Base-by-base conservation (phyloP, 2,797 vertebrate species). In the Staurois parvus region DNA sequence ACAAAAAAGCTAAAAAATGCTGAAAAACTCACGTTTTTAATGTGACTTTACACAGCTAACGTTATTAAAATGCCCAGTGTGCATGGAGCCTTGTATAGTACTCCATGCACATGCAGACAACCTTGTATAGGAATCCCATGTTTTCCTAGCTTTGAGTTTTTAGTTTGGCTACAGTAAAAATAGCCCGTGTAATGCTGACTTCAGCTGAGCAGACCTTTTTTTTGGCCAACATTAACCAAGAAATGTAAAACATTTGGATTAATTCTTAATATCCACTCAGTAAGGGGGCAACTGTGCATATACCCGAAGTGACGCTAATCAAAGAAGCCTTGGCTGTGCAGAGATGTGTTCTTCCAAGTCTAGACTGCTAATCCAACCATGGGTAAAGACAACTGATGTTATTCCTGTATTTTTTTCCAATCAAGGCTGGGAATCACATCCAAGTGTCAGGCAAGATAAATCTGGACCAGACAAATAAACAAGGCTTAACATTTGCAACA, bases 291-390 rank as follows among this genome's bases (percentile, higher is more conserved):
- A 88, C 86, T 87, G 59, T 67, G 83, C 83, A 87, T 48, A 64
- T 48, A 0, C 62, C 86, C 87, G 85, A 86, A 79, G 81, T 34
- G 75, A 90, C 87, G 83, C 77, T 88, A 88, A 91, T 74, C 89
- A 88, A 89, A 89, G 79, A 84, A 86, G 82, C 76, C 86, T 85
- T 83, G 84, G 87, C 81, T 88, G 76, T 69, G 62, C 79, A 88
- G 87, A 89, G 89, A 87, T 0, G 0, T n/a, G 84, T 72, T 84
- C 84, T 40, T 87, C 84, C 76, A 84, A 21, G 87, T 92, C 90
- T 90, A 91, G 90, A 91, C 88, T 89, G 28, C 76, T 91, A 93
- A 91, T 89, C 90, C 81, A 0, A 76, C 87, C 88, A 24, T 56
- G 87, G 79, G 70, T 89, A 89, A 90, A 91, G 86, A 84, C 19